Evolutionary conservation across 2,888 invertebrate genomes (phyloP).

Genomic region (Diadromus collaris): DNA sequence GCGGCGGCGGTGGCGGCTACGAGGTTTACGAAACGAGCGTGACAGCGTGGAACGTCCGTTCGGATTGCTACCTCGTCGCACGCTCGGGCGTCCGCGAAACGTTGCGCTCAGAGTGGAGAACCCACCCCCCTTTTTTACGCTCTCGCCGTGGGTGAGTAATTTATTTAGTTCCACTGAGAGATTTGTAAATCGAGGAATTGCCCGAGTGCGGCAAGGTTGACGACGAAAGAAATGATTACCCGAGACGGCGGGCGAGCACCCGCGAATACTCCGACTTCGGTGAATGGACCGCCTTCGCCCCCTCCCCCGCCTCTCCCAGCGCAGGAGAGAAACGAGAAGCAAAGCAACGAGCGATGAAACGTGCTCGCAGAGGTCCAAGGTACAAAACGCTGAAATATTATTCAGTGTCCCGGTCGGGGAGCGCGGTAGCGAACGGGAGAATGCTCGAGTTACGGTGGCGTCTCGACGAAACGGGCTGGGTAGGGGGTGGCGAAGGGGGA

Average conservation of each 20-base stretch:
- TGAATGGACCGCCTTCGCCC: neutral
- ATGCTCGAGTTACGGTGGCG: neutral
- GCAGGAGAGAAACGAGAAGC: neutral
- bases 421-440: slow-evolving; percentile 24
- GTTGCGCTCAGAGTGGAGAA: neutral
- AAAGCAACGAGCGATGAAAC: slow-evolving; percentile 48
- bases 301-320: too few relatives aligned
- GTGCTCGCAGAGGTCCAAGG: slow-evolving; percentile 44
- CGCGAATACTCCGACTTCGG: slow-evolving; percentile 26
- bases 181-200: slow-evolving; percentile 40
- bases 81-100: neutral
- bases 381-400: slow-evolving; percentile 68
- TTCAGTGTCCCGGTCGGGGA: slow-evolving; percentile 50
- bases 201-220: slow-evolving; percentile 35
- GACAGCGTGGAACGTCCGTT: slow-evolving; percentile 1
- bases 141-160: slow-evolving; percentile 6
- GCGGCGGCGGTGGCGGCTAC: neutral
- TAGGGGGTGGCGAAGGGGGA: too few relatives aligned
- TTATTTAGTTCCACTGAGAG: slow-evolving; percentile 19
- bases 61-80: neutral
- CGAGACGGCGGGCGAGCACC: slow-evolving; percentile 29
- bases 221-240: slow-evolving; percentile 67
- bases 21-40: slow-evolving; percentile 28
- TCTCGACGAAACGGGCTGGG: slow-evolving; percentile 27
- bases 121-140: neutral